phyloP scores from a whole-genome alignment of 2,888 invertebrate genomes.

The Diaphora mendica region DNA sequence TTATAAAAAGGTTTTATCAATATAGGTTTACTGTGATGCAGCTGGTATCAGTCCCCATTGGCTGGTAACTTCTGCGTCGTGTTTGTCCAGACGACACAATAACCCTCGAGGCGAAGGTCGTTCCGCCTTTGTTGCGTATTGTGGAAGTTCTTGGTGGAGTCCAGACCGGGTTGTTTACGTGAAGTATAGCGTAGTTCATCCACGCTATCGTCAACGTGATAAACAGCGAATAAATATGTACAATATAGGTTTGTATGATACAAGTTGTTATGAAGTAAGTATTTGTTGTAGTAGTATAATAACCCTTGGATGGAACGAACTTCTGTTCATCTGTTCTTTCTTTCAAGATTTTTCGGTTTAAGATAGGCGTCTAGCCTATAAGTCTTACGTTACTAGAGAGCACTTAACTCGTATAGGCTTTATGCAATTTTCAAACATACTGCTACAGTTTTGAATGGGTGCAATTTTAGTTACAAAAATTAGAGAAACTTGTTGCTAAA shows the following conservation, averaged over 20 bases:
- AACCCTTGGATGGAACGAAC: too few species aligned
- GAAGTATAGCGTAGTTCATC: slow-evolving; percentile 71
- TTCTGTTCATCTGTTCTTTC: too few species aligned
- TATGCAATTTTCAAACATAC: too few species aligned
- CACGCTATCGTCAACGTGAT: slow-evolving; percentile 64
- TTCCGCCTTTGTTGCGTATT: slow-evolving; percentile 75
- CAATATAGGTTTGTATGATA: slow-evolving; percentile 19
- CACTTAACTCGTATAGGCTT: too few species aligned
- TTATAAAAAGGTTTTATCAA: not conserved
- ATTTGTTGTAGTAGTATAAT: not conserved
- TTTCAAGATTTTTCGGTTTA: too few species aligned
- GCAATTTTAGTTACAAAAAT: not conserved
- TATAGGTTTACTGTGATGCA: slow-evolving; percentile 75
- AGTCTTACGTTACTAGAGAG: too few species aligned
- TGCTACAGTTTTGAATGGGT: not conserved
- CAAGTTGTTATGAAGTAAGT: not conserved
- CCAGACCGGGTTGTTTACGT: slow-evolving; percentile 74
- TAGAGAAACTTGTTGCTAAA: too few species aligned
- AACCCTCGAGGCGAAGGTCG: slow-evolving; percentile 56
- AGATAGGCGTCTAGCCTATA: too few species aligned
- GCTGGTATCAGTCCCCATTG: slow-evolving; percentile 76
- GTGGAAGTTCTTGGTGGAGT: slow-evolving; percentile 69
- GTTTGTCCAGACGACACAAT: slow-evolving; percentile 68
- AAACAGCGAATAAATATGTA: slow-evolving; percentile 16
- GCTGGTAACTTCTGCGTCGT: slow-evolving; percentile 73